These are phyloP conservation scores for Gallinago jamesoni DNA, from an alignment of 2,113 vertebrate species.

Conservation along the genomic window DNA sequence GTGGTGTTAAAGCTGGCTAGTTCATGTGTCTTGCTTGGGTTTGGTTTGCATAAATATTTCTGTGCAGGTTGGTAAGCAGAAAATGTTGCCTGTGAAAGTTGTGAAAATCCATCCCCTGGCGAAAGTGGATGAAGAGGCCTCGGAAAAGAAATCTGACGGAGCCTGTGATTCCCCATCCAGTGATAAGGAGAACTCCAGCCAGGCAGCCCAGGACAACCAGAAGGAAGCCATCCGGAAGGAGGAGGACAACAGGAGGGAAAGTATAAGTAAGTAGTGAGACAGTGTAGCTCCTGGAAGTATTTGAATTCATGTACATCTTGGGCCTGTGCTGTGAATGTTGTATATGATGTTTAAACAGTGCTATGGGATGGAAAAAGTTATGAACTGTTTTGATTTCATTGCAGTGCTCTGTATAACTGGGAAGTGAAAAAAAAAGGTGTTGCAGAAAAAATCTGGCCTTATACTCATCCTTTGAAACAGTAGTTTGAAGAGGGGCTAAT, in stretches of 20 bases:
- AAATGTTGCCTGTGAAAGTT: constrained; percentile 87
- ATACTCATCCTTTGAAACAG: not conserved
- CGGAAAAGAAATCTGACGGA: constrained; percentile 90
- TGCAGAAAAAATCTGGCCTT: not conserved
- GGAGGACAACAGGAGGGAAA: constrained; percentile 88
- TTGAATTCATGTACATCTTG: rapidly evolving
- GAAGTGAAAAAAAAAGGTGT: not conserved
- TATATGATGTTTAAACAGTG: not conserved
- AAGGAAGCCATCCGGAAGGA: constrained; percentile 84
- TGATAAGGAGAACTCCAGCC: constrained; percentile 95
- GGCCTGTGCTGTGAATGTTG: not conserved
- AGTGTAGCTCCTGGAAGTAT: not conserved
- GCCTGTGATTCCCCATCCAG: constrained; percentile 97
- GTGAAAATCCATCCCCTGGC: constrained; percentile 91
- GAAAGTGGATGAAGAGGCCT: constrained; percentile 79
- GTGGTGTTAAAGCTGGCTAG: not conserved
- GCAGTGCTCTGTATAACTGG: not conserved
- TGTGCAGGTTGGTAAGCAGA: constrained; percentile 88
- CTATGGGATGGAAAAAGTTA: not conserved
- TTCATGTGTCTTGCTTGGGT: not conserved
- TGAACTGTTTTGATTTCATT: not conserved
- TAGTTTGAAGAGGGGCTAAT: not conserved
- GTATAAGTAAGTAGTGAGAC: constrained; percentile 81
- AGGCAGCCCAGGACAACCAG: constrained; percentile 84
- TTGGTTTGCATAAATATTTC: not conserved